Evolutionary conservation across 2,113 vertebrate genomes (phyloP), one percentile per base, ranked within the genome.

Genomic region (Pterocles burchelli): DNA sequence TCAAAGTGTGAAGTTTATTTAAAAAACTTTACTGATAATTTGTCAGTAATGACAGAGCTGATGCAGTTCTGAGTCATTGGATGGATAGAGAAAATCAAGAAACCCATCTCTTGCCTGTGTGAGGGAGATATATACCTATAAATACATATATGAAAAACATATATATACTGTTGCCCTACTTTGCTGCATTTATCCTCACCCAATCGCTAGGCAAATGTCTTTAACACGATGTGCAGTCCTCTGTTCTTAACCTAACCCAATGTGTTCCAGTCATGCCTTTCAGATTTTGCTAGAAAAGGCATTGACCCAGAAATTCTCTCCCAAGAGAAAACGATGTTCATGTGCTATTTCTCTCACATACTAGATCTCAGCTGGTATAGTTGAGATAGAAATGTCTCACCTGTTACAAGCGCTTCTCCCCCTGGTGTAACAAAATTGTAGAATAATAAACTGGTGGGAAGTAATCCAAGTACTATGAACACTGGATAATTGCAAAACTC

Each of bases 231-330:
- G 24, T 34, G 31, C 55, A 83, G 48, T 48, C 20, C 51, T 90
- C 59, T 66, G 45, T 88, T 94, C 75, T 73, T 46, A 77, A 58
- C n/a, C 63, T 57, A 61, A 34, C 22, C 14, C 55, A 46, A 45
- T 67, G 55, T 67, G 43, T 18, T 90, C 26, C 59, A 84, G 67
- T 71, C 52, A 36, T n/a, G 38, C 33, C 43, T 93, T 81, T 92
- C 51, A 74, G 17, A 77, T 88, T 62, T 58, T 71, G 11, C 55
- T 71, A 34, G 46, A 17, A 73, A 83, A 91, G 41, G 25, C 62
- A 62, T 33, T 85, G 73, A 75, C 80, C 68, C 93, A 95, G 58
- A 86, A 92, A 77, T 78, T 55, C 14, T 92, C 31, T 89, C 83
- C 63, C 79, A 67, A 36, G 88, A 84, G 72, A 54, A 95, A 74